Evolutionary conservation across 2,113 vertebrate genomes (phyloP), one percentile per base, ranked within the genome.

Genomic region (Myotis brandtii): DNA sequence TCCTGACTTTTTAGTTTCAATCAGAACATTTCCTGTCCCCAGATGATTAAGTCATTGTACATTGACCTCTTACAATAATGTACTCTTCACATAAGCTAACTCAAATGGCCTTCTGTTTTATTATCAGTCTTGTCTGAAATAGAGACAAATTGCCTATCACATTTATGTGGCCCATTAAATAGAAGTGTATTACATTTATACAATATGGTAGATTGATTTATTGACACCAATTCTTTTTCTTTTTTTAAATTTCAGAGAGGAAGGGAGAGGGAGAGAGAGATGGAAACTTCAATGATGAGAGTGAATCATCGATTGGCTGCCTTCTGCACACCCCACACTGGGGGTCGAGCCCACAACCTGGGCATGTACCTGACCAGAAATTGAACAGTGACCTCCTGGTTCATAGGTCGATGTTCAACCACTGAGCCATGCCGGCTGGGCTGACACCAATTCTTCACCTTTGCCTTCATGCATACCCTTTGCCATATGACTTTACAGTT

Each of bases 1-100:
- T 59, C 37, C 30, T 93, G 48, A 89, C 34, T 89, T 91, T 83
- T 32, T 27, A 73, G 43, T 72, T 81, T 93, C 59, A 81, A 23
- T 37, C n/a, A 37, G 40, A n/a, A 50, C 14, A 59, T 79, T 92
- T 89, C 40, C 73, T 89, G 59, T 30, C 64, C 54, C 70, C 69
- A 62, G 16, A 43, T 20, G 25, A 20, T 11, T 75, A 46, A 54
- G 67, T 67, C 18, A 13, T 70, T 81, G 5, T 91, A 32, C 21
- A 76, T 13, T 81, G 66, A 43, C 40, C 70, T 91, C 30, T 62
- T 93, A 59, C 4, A 79, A 30, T 81, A 62, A 93, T 62, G 54
- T 21, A 13, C 5, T 9, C 52, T 75, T 64, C 34, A 73, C 32
- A 12, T 62, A 81, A 54, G 37, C 18, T 83, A 84, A 90, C 6